Conservation (phyloP, 2,888 invertebrate genomes). For the Tanytarsus gracilentus region DNA sequence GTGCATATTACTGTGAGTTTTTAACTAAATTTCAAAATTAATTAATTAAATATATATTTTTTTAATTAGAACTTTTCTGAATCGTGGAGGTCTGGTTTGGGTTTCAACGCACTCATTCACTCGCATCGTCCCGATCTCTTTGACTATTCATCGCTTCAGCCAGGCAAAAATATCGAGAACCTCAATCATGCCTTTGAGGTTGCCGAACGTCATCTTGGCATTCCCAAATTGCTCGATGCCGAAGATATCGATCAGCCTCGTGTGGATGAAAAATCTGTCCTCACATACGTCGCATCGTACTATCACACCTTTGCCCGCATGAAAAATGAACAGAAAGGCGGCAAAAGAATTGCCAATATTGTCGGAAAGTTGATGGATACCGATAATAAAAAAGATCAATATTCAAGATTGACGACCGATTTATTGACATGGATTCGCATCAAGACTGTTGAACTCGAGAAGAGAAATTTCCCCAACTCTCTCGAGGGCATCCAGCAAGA, state of each 20-base stretch:
- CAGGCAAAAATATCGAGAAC: conserved; percentile 82
- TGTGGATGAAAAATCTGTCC: conserved; percentile 97
- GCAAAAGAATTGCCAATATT: conserved; percentile 94
- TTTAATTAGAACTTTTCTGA: conserved; percentile 62
- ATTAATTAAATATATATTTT: neutral
- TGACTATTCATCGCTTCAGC: conserved; percentile 71
- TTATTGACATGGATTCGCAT: conserved; percentile 88
- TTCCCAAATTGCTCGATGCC: conserved; percentile 82
- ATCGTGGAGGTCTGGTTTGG: conserved; percentile 94
- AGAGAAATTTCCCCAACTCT: conserved; percentile 85
- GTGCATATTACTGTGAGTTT: conserved; percentile 60
- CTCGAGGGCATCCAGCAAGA: conserved; percentile 90
- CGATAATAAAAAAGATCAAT: conserved; percentile 83
- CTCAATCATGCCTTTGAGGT: conserved; percentile 96
- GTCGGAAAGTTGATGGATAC: conserved; percentile 93
- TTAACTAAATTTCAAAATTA: neutral
- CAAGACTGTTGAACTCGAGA: conserved; percentile 74
- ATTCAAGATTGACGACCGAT: conserved; percentile 73
- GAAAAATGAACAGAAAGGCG: conserved; percentile 98
- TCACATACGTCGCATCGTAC: conserved; percentile 97
- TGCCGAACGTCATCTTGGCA: conserved; percentile 86
- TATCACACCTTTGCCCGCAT: conserved; percentile 98
- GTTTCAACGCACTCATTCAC: conserved; percentile 97
- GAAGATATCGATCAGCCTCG: conserved; percentile 92
- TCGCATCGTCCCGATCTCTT: conserved; percentile 94